Conservation (phyloP, 2,113 vertebrate genomes). For the Daphoenositta chrysoptera region DNA sequence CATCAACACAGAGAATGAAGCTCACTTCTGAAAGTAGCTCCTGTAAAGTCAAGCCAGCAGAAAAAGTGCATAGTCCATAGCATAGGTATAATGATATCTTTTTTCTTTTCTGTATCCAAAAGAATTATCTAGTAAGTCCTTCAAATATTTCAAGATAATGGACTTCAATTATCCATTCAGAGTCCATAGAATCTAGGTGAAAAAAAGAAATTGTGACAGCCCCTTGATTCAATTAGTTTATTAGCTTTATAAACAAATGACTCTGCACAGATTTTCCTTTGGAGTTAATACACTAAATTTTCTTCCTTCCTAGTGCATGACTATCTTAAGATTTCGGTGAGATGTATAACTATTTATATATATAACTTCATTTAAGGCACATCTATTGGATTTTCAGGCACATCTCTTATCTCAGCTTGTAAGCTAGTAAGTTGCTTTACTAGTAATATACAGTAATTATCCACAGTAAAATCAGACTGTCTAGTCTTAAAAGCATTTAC, state of each 20-base stretch:
- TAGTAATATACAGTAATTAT: not conserved
- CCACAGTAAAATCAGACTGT: not conserved
- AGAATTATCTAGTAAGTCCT: not conserved
- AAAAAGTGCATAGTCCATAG: not conserved
- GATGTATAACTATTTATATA: not conserved
- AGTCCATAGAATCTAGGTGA: not conserved
- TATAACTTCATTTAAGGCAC: not conserved
- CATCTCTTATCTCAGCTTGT: not conserved
- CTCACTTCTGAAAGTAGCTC: not conserved
- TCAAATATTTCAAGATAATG: not conserved
- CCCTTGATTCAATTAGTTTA: not conserved
- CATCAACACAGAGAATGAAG: not conserved
- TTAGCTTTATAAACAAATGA: not conserved
- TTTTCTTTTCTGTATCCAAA: not conserved
- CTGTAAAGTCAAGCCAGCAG: not conserved
- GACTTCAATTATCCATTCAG: not conserved
- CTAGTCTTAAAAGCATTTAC: conserved; percentile 16
- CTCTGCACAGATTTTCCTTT: not conserved
- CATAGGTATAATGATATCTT: not conserved
- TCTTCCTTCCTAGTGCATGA: not conserved
- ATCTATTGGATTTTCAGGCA: not conserved
- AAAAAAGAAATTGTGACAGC: not conserved
- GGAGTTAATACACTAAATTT: not conserved
- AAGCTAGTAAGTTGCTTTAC: not conserved
- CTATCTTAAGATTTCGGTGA: not conserved